These are phyloP conservation scores for Smithornis capensis DNA, from an alignment of 2,113 vertebrate species.

Conservation along the genomic window DNA sequence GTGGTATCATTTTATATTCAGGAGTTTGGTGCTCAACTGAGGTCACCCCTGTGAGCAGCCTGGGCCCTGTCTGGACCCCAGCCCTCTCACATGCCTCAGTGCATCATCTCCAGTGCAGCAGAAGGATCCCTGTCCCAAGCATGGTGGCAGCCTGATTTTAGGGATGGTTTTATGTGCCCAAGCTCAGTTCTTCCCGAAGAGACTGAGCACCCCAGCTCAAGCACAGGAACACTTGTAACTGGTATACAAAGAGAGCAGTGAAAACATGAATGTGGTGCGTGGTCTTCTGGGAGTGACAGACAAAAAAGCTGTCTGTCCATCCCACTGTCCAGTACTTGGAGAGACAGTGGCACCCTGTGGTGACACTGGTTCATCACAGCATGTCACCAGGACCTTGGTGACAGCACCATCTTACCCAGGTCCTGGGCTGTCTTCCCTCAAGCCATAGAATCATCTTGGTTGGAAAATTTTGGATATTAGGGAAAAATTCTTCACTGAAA, in stretches of 20 bases:
- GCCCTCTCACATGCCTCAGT: neutral
- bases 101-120: neutral
- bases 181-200: neutral
- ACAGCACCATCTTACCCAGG: neutral
- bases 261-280: neutral
- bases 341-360: conserved; percentile 26
- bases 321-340: neutral
- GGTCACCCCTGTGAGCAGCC: rapidly evolving
- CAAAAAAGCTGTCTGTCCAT: neutral
- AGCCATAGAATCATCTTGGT: neutral
- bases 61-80: neutral
- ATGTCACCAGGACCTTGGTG: neutral
- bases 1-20: neutral
- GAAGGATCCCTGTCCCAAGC: neutral
- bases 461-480: neutral
- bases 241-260: neutral
- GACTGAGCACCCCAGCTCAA: neutral
- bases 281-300: neutral
- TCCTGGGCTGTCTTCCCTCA: neutral
- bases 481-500: neutral
- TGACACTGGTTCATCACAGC: neutral
- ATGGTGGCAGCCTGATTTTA: neutral
- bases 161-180: neutral
- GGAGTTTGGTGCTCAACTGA: neutral
- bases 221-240: neutral